Percentiles rank a stretch among this genome's conserved stretches.
These are phyloP conservation scores for Ciconia boyciana DNA, from an alignment of 2,113 vertebrate species.

Conservation along the genomic window DNA sequence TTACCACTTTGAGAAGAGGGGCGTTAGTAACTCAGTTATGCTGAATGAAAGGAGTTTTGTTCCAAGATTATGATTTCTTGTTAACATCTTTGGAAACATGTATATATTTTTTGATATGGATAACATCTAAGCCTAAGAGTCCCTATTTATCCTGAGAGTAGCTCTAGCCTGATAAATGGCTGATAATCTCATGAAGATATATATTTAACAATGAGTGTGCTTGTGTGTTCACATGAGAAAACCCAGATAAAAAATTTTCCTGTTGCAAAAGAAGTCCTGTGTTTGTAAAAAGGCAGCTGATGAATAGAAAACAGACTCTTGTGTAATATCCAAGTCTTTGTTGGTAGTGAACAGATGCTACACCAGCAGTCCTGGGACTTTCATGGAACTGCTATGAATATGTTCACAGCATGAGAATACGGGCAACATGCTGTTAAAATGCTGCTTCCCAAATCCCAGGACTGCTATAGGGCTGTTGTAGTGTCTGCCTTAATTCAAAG, in stretches of 20 bases:
- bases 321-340: constrained; percentile 29
- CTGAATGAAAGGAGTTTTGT: neutral
- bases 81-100: neutral
- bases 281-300: constrained; percentile 3
- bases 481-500: neutral
- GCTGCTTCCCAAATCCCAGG: constrained; percentile 1
- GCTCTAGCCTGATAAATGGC: neutral
- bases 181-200: neutral
- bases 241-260: neutral
- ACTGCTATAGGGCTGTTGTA: neutral
- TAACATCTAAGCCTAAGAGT: neutral
- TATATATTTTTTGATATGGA: neutral
- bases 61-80: neutral
- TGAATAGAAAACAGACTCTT: neutral
- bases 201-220: neutral
- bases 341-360: constrained; percentile 69
- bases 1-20: neutral
- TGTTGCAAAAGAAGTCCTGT: neutral
- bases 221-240: neutral
- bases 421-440: constrained; percentile 42
- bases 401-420: constrained; percentile 59
- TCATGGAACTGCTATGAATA: constrained; percentile 53
- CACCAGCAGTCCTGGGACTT: constrained; percentile 66
- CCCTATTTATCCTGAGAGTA: neutral
- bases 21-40: neutral